Conservation (phyloP, 2,888 invertebrate species). For the Desoria tigrina region DNA sequence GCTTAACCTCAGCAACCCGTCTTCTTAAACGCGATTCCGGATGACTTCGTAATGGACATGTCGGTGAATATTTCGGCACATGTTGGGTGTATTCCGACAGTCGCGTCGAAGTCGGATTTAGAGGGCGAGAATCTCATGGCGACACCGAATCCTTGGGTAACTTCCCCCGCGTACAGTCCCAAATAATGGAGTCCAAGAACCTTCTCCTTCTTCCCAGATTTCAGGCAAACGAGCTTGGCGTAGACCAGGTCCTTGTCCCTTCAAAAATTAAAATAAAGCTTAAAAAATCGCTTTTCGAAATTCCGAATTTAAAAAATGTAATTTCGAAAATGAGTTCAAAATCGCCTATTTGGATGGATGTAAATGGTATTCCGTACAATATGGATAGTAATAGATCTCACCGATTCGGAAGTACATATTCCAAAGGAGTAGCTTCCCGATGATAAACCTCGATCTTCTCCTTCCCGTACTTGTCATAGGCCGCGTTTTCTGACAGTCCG, state of each 20-base stretch:
- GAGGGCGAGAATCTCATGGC: slow-evolving; percentile 62
- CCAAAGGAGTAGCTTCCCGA: slow-evolving; percentile 58
- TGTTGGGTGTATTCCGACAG: slow-evolving; percentile 60
- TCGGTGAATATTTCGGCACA: not conserved
- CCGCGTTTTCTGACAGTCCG: slow-evolving; percentile 64
- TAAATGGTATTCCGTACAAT: too few species aligned
- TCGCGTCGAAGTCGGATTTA: slow-evolving; percentile 62
- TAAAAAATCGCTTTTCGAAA: too few species aligned
- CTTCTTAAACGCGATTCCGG: not conserved
- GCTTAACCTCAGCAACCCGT: slow-evolving; percentile 4
- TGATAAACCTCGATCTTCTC: slow-evolving; percentile 63
- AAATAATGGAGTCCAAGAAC: slow-evolving; percentile 48
- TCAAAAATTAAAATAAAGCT: slow-evolving; percentile 3
- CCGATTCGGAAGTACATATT: slow-evolving; percentile 19
- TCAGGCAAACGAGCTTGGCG: slow-evolving; percentile 59
- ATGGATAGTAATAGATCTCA: not conserved
- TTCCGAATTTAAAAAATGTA: too few species aligned
- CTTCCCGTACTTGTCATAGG: slow-evolving; percentile 59
- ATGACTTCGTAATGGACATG: not conserved
- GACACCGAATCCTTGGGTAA: slow-evolving; percentile 65
- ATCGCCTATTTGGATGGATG: too few species aligned
- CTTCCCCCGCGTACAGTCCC: slow-evolving; percentile 65
- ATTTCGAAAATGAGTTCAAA: too few species aligned
- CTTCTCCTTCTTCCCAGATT: slow-evolving; percentile 53
- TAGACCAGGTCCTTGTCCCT: slow-evolving; percentile 21